phyloP scores from a whole-genome alignment of 2,888 invertebrate species.

The Encarsia formosa region DNA sequence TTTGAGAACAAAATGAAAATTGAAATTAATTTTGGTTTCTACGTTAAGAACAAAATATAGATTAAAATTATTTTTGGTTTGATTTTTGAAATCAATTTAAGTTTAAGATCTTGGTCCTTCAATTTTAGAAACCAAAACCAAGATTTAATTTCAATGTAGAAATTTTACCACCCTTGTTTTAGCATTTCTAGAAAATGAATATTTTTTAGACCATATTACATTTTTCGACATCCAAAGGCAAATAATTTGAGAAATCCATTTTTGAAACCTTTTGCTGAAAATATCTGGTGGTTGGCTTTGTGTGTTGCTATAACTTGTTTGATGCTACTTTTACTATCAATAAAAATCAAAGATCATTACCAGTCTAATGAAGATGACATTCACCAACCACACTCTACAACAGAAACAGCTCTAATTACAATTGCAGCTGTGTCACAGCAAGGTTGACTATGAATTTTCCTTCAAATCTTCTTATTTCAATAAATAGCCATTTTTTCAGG shows the following conservation, averaged over 20 bases:
- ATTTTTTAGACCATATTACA: slow-evolving; percentile 56
- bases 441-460: no score
- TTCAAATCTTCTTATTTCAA: no score
- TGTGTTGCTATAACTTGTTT: slow-evolving; percentile 37
- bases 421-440: slow-evolving; percentile 53
- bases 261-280: slow-evolving; percentile 58
- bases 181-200: slow-evolving; percentile 53
- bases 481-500: no score
- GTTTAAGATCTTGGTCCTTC: background rate
- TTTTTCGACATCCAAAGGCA: slow-evolving; percentile 65
- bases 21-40: no score
- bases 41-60: no score
- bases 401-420: slow-evolving; percentile 46
- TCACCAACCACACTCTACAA: slow-evolving; percentile 30
- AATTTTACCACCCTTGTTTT: no score
- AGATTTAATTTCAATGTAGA: no score
- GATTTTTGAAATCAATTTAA: no score
- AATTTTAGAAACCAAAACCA: no score
- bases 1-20: no score
- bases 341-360: slow-evolving; percentile 31
- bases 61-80: no score
- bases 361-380: slow-evolving; percentile 13
- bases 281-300: slow-evolving; percentile 58
- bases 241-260: slow-evolving; percentile 61
- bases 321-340: slow-evolving; percentile 29